Conservation (phyloP, 2,113 vertebrate genomes). For the Antennarius striatus region DNA sequence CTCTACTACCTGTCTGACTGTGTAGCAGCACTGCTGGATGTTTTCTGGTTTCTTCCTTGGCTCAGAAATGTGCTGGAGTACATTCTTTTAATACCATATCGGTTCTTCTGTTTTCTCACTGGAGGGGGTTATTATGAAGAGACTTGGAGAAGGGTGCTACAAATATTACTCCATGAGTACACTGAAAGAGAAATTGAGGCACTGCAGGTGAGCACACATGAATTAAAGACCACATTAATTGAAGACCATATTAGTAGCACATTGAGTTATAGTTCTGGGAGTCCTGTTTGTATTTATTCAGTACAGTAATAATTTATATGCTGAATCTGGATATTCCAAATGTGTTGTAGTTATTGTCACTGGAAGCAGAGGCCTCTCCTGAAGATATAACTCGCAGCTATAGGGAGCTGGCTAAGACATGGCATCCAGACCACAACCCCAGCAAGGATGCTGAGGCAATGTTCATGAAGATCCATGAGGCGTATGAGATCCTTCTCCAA, state of each 20-base stretch:
- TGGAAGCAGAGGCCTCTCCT: conserved; percentile 75
- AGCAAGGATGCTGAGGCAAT: conserved; percentile 82
- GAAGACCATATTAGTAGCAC: background rate
- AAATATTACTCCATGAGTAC: conserved; percentile 83
- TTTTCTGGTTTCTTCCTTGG: conserved; percentile 85
- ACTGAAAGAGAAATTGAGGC: conserved; percentile 79
- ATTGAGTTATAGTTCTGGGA: background rate
- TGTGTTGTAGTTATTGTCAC: conserved; percentile 81
- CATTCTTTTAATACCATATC: conserved; percentile 84
- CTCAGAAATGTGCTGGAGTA: conserved; percentile 78
- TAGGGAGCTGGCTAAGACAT: conserved; percentile 83
- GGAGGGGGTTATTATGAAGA: conserved; percentile 78
- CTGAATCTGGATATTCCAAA: background rate
- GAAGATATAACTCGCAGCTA: conserved; percentile 86
- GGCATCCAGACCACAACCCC: conserved; percentile 91
- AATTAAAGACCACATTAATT: background rate
- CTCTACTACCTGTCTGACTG: conserved; percentile 79
- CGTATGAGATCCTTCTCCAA: conserved; percentile 81
- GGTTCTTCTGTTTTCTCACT: conserved; percentile 68
- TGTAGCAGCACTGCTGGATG: conserved; percentile 79
- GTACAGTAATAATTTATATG: too few species aligned
- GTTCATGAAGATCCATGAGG: conserved; percentile 88
- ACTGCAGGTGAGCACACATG: conserved; percentile 75
- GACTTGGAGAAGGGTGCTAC: conserved; percentile 84
- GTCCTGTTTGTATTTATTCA: background rate